A percentile compares a stretch with the other conserved stretches of the same genome.
These are phyloP conservation scores for Coptotermes formosanus DNA, from an alignment of 1,140 invertebrate genomes.

Conservation along the genomic window DNA sequence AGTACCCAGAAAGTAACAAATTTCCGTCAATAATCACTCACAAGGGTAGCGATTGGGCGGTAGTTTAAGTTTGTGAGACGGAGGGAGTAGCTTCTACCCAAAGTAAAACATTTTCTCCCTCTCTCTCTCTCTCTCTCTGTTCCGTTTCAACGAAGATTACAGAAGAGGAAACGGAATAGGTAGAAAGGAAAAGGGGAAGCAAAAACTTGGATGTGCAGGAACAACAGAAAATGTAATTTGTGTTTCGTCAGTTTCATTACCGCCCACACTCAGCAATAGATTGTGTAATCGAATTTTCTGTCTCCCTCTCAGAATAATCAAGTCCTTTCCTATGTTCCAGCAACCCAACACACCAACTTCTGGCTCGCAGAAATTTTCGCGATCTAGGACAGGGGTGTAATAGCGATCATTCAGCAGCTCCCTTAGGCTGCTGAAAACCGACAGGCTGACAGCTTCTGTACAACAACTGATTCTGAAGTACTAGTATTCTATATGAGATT, in stretches of 20 bases:
- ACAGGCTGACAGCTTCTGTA: too few relatives aligned
- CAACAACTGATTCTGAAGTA: too few relatives aligned
- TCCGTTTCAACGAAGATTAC: not conserved
- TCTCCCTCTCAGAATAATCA: constrained; percentile 15
- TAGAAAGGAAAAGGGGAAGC: not conserved
- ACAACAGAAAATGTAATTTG: constrained; percentile 19
- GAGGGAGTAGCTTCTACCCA: not conserved
- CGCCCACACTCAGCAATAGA: constrained; percentile 11
- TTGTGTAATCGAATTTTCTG: constrained; percentile 7
- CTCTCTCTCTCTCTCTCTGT: not conserved
- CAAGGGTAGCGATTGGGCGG: not conserved
- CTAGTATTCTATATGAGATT: too few relatives aligned
- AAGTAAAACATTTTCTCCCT: constrained; percentile 11
- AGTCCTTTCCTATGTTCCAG: not conserved
- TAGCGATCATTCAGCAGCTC: not conserved
- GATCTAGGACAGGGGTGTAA: constrained; percentile 14
- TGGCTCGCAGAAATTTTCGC: constrained; percentile 11
- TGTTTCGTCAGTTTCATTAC: constrained; percentile 16
- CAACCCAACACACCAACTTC: not conserved
- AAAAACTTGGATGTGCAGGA: constrained; percentile 7
- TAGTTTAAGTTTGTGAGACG: not conserved
- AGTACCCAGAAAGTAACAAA: constrained; percentile 9
- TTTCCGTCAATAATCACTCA: constrained; percentile 18
- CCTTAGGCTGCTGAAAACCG: not conserved
- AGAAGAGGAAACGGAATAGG: constrained; percentile 3